Evolutionary conservation across 2,113 vertebrate species (phyloP).

Genomic region (Taurulus bubalis): DNA sequence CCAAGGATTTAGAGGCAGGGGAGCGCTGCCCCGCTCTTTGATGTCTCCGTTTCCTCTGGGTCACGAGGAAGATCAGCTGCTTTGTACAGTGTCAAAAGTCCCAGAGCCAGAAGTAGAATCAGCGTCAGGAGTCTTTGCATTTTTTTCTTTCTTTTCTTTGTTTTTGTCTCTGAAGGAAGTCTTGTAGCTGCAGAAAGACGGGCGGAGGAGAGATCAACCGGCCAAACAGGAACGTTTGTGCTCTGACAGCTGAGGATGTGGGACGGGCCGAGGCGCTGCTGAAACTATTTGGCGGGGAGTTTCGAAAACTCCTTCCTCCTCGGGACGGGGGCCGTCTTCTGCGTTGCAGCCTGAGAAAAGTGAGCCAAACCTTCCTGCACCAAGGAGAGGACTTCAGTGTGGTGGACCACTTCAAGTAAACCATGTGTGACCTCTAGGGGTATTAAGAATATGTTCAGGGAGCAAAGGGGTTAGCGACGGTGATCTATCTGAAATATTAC

Average conservation of each 20-base stretch:
- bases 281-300: conserved; percentile 77
- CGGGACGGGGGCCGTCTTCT: conserved; percentile 44
- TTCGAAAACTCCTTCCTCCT: conserved; percentile 72
- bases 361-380: conserved; percentile 36
- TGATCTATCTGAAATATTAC: conserved; percentile 59
- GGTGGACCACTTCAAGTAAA: conserved; percentile 61
- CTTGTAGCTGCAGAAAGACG: conserved; percentile 20
- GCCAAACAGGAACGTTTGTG: conserved; percentile 70
- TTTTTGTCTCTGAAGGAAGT: conserved; percentile 14
- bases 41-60: conserved; percentile 60
- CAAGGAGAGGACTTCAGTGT: conserved; percentile 49
- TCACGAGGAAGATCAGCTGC: conserved; percentile 62
- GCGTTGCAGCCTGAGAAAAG: conserved; percentile 16
- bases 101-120: conserved; percentile 28
- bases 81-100: conserved; percentile 41
- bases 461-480: not conserved
- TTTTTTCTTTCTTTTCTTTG: not conserved
- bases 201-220: not conserved
- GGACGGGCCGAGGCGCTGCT: conserved; percentile 54
- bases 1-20: conserved; percentile 58
- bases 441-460: conserved; percentile 25
- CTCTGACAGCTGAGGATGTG: conserved; percentile 60
- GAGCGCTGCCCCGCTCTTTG: conserved; percentile 65
- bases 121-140: conserved; percentile 38
- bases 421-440: conserved; percentile 34